Conservation (phyloP, 2,113 vertebrate genomes). For the Hemibagrus wyckioides region DNA sequence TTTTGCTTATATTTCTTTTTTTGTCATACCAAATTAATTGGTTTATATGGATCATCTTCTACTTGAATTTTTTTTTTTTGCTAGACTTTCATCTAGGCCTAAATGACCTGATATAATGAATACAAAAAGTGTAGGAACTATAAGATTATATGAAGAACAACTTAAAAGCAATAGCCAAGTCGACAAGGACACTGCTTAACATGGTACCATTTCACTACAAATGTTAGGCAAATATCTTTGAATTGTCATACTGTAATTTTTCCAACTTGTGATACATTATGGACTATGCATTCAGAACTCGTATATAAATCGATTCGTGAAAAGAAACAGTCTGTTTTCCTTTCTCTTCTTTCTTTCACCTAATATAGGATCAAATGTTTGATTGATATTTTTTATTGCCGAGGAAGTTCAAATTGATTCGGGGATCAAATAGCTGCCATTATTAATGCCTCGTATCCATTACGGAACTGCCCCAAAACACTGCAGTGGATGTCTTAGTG, state of each 20-base stretch:
- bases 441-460: slow-evolving; percentile 69
- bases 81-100: slow-evolving; percentile 5
- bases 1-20: slow-evolving; percentile 11
- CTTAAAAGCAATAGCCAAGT: slow-evolving; percentile 41
- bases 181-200: slow-evolving; percentile 9
- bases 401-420: slow-evolving; percentile 61
- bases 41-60: not conserved
- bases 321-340: slow-evolving; percentile 22
- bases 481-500: slow-evolving; percentile 44
- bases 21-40: not conserved
- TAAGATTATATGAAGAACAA: slow-evolving; percentile 29
- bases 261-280: slow-evolving; percentile 30
- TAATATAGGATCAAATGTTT: slow-evolving; percentile 62
- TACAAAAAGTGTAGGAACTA: slow-evolving; percentile 14
- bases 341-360: slow-evolving; percentile 28
- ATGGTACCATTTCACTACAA: not conserved
- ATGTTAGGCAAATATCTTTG: not conserved
- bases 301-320: slow-evolving; percentile 30
- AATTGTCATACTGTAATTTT: slow-evolving; percentile 28
- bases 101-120: not conserved
- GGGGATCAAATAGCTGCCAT: slow-evolving; percentile 60
- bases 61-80: slow-evolving; percentile 41
- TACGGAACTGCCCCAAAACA: slow-evolving; percentile 63
- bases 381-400: slow-evolving; percentile 60
- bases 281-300: slow-evolving; percentile 38